Evolutionary conservation across 1,140 invertebrate genomes (phyloP).

Genomic region (Brachionus paranguensis): DNA sequence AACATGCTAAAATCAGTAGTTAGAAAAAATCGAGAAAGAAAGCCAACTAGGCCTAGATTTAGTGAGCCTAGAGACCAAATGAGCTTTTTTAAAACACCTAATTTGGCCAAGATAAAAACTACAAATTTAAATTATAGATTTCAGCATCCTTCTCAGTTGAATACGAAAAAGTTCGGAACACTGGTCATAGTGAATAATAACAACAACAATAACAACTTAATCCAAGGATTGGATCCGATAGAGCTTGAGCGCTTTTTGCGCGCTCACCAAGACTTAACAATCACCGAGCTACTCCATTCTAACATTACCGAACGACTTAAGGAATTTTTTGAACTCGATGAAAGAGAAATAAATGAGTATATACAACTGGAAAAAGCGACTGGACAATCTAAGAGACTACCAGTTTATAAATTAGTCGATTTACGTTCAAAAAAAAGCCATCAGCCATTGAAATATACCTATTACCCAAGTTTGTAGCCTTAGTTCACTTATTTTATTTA

Average conservation of each 20-base stretch:
- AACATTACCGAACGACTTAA: background rate
- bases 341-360: background rate
- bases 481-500: too few species aligned
- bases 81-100: background rate
- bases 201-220: slow-evolving; percentile 9
- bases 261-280: background rate
- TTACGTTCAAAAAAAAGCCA: background rate
- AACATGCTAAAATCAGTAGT: background rate
- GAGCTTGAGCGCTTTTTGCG: background rate
- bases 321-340: background rate
- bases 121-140: background rate
- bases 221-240: background rate
- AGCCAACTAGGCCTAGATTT: background rate
- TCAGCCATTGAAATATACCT: background rate
- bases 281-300: background rate
- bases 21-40: background rate
- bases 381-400: background rate
- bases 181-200: slow-evolving; percentile 8
- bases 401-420: background rate
- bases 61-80: background rate
- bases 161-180: background rate
- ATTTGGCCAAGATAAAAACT: background rate
- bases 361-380: background rate
- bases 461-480: background rate
- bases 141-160: background rate